Conservation (phyloP, 2,888 invertebrate species). For the Drosophila macrospina region DNA sequence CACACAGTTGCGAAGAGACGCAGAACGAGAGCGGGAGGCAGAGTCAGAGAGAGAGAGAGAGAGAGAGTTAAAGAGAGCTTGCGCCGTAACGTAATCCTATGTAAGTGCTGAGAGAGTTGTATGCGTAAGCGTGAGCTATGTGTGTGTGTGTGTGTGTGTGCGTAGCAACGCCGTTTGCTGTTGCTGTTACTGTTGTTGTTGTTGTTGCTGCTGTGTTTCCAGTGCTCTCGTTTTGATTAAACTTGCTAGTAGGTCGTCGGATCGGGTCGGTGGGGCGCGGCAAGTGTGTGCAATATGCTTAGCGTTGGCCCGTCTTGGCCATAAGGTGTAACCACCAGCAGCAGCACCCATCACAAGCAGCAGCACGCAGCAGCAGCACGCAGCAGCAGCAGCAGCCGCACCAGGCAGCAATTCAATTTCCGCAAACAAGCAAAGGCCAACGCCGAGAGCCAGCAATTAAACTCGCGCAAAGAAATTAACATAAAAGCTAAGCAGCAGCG, state of each 20-base stretch:
- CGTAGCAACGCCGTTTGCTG: slow-evolving; percentile 14
- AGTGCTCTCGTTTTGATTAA: slow-evolving; percentile 82
- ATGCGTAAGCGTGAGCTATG: not conserved
- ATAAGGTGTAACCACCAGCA: slow-evolving; percentile 61
- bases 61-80: slow-evolving; percentile 36
- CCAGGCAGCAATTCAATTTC: slow-evolving; percentile 71
- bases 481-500: slow-evolving; percentile 65
- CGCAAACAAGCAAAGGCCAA: slow-evolving; percentile 65
- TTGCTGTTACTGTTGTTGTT: slow-evolving; percentile 11
- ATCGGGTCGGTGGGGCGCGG: slow-evolving; percentile 66
- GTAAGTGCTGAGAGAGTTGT: slow-evolving; percentile 38
- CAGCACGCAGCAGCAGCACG: slow-evolving; percentile 32
- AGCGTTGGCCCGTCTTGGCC: slow-evolving; percentile 51
- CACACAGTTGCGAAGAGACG: slow-evolving; percentile 3
- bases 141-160: slow-evolving; percentile 11
- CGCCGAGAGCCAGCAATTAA: slow-evolving; percentile 66
- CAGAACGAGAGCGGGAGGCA: slow-evolving; percentile 4
- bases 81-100: slow-evolving; percentile 42
- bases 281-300: slow-evolving; percentile 68
- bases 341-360: slow-evolving; percentile 6
- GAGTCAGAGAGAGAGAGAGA: slow-evolving; percentile 9
- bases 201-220: slow-evolving; percentile 50
- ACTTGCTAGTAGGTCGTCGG: slow-evolving; percentile 63
- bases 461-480: slow-evolving; percentile 71
- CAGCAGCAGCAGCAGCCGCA: slow-evolving; percentile 21